Conservation (phyloP, 2,797 vertebrate species). For the Galaxias olidus region DNA sequence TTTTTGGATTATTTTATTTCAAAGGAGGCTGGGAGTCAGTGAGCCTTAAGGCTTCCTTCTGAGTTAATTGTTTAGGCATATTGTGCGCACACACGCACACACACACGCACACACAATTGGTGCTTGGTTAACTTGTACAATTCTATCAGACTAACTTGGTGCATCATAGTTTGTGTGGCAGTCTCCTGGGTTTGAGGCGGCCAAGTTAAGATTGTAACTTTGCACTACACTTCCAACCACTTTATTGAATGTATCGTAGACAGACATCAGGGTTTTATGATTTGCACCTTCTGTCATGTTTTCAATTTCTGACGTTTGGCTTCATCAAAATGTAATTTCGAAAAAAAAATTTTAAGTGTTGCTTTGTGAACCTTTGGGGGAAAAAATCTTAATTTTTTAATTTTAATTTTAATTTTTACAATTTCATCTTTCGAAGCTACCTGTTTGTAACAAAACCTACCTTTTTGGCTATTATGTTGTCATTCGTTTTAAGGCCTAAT, state of each 20-base stretch:
- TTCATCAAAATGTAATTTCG: conserved; percentile 9
- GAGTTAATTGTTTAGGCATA: conserved; percentile 5
- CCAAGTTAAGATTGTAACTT: background rate
- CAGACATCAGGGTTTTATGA: background rate
- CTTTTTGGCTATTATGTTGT: conserved; percentile 21
- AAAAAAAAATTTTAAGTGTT: conserved; percentile 13
- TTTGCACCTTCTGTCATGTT: conserved; percentile 26
- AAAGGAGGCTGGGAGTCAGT: background rate
- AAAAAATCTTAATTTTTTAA: conserved; percentile 29
- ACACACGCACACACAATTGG: background rate
- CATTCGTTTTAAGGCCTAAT: conserved; percentile 9
- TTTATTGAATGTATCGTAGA: conserved; percentile 5
- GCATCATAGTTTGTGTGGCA: conserved; percentile 18
- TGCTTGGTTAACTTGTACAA: conserved; percentile 29
- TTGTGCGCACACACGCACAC: conserved; percentile 13
- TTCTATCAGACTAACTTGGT: conserved; percentile 29
- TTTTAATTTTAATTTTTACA: conserved; percentile 1
- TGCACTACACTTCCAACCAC: background rate
- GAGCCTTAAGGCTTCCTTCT: conserved; percentile 16
- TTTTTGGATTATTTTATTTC: background rate
- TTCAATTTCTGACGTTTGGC: conserved; percentile 6
- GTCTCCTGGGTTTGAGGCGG: background rate
- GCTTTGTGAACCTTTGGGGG: conserved; percentile 37
- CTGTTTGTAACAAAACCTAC: conserved; percentile 35
- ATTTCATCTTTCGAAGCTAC: conserved; percentile 11